Percentiles rank a stretch among this genome's conserved stretches.
Conservation (phyloP, 1,140 invertebrate genomes). For the Ceratoteleas bidentatus region DNA sequence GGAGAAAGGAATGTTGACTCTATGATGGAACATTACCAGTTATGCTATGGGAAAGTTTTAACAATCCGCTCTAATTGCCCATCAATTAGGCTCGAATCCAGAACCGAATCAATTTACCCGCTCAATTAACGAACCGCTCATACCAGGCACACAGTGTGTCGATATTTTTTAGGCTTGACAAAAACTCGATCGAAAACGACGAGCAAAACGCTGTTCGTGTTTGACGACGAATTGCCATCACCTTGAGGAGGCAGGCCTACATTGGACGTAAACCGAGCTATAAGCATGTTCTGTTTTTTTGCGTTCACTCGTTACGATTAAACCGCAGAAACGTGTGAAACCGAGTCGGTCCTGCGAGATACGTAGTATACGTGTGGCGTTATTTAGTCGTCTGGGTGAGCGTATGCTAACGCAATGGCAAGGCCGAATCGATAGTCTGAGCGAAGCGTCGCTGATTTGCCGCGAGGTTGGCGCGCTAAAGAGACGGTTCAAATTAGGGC, state of each 20-base stretch:
- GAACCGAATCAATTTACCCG: not conserved
- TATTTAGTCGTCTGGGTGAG: constrained; percentile 14
- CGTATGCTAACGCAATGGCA: constrained; percentile 17
- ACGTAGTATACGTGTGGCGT: constrained; percentile 25
- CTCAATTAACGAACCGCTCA: not conserved
- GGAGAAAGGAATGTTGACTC: constrained; percentile 57
- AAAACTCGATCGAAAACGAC: not conserved
- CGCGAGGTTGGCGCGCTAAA: constrained; percentile 50
- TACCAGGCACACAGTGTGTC: not conserved
- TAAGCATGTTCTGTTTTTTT: not conserved
- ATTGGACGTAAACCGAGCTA: no score
- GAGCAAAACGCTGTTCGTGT: no score
- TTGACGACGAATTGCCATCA: no score
- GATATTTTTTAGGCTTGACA: not conserved
- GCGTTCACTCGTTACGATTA: no score
- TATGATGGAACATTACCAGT: constrained; percentile 31
- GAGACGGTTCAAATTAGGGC: constrained; percentile 77
- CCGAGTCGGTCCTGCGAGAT: no score
- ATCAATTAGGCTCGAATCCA: constrained; percentile 6
- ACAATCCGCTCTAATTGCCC: constrained; percentile 1
- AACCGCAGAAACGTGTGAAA: no score
- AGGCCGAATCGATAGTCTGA: constrained; percentile 45
- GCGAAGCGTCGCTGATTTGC: constrained; percentile 31
- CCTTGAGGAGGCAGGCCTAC: no score
- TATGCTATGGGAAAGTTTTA: constrained; percentile 45